Base-by-base conservation (phyloP, 2,797 vertebrate species). In the Crypturellus tataupa region DNA sequence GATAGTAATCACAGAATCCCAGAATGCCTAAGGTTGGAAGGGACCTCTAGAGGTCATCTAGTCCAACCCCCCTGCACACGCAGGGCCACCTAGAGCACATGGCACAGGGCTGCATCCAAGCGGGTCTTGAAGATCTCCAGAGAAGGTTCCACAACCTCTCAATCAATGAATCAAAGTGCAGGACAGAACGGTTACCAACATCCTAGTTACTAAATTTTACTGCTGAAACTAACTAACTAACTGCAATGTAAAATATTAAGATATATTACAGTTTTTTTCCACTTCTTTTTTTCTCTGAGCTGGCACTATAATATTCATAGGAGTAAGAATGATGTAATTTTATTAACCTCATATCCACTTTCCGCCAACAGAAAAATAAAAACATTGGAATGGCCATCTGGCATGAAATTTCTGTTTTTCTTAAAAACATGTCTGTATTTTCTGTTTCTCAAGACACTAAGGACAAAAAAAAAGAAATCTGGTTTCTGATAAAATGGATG, bases 321-420 rank as follows among this genome's bases (percentile, higher is more conserved):
- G 58, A 95, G 40, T 83, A 70, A 60, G 49, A 94, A 95, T 94
- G 8, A 93, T 71, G 86, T 93, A 1, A 96, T 92, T 94, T 96
- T 85, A 92, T 85, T 90, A 93, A 93, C 68, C 53, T 94, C 64
- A 85, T 78, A 95, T 89, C 13, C 31, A 70, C 64, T 90, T 82
- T 78, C 58, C 0, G 46, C 84, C 92, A 93, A 65, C 51, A 87
- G 76, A 91, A 93, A 92, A 95, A 95, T 83, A 93, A 90, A 95
- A 95, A 83, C 86, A 90, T 55, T 46, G 81, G 71, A 94, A 95
- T 82, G 88, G 80, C 72, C 76, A 92, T 90, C 78, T 95, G 94
- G 95, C 49, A 68, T 39, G 42, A 87, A 75, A 40, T 71, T 69
- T 86, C 80, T 85, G 69, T 85, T 95, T 89, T 65, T 94, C 81